Conservation (phyloP, 1,140 invertebrate genomes). For the Diabrotica undecimpunctata region DNA sequence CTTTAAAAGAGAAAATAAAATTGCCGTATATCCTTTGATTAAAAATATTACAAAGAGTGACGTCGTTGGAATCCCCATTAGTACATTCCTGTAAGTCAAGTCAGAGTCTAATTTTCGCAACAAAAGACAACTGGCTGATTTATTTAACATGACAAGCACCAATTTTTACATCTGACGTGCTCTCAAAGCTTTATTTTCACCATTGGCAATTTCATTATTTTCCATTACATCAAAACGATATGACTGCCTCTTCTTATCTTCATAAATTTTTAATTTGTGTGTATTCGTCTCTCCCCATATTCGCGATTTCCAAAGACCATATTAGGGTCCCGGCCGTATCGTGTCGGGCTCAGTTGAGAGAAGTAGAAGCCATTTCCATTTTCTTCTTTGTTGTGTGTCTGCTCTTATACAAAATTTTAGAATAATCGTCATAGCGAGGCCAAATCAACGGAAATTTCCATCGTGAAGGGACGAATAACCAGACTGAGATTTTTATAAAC, state of each 20-base stretch:
- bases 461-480: not conserved
- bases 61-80: not conserved
- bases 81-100: not conserved
- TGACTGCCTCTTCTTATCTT: conserved; percentile 2
- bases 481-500: not conserved
- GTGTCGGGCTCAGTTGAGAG: not conserved
- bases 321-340: not conserved
- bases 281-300: conserved; percentile 1
- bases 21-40: too few species aligned
- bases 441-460: not conserved
- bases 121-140: not conserved
- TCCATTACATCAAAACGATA: conserved; percentile 2
- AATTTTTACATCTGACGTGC: conserved; percentile 2
- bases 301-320: not conserved
- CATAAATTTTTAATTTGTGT: conserved; percentile 3
- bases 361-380: conserved; percentile 2
- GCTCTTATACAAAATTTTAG: conserved; percentile 1
- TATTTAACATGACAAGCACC: not conserved
- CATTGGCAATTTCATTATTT: conserved; percentile 2
- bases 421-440: not conserved
- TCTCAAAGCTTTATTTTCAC: not conserved
- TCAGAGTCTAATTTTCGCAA: not conserved
- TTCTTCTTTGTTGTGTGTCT: conserved; percentile 2
- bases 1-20: too few species aligned
- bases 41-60: not conserved